Base-by-base conservation (phyloP, 2,797 vertebrate genomes). In the Thripadectes ignobilis region DNA sequence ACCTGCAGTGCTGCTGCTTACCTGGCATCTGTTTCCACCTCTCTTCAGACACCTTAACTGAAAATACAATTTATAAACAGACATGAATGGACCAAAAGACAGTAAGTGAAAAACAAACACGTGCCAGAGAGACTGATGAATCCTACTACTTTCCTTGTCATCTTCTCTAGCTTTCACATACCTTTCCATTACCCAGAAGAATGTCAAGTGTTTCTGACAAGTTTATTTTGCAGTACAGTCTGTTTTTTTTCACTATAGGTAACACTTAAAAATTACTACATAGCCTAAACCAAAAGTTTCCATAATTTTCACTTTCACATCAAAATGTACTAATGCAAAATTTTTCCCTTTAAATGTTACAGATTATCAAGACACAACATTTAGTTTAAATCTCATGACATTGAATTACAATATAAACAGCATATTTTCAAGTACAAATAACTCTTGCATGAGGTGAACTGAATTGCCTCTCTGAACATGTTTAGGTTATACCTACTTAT, bases 21-120 rank as follows among this genome's bases (percentile, higher is more conserved):
- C 94, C 96, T 95, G 95, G 95, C 95, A 97, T 71, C 78, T 96
- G 92, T 58, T 95, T 94, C 95, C 94, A 93, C 93, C 65, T 95
- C 61, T 97, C 94, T 95, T 97, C 96, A 85, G 96, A 72, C 18
- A 61, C 89, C 38, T 94, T 96, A 88, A 88, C 94, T 96, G 95
- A 92, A 95, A 97, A 96, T 16, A 85, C 24, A 96, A 52, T 94
- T 93, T 87, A 91, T 61, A 82, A 92, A 83, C 10, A 92, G 52
- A 65, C 13, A 32, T 96, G 32, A 96, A 78, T 46, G 13, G 45
- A 82, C 14, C 15, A 75, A 74, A 43, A 86, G 22, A 82, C 19
- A 67, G 17, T 23, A 69, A 66, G 2, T 12, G 18, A 34, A 94
- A 88, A 86, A 26, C 1, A 3, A 45, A 32, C 21, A 86, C 5